Evolutionary conservation across 2,113 vertebrate species (phyloP), one percentile per base, ranked within the genome.

Genomic region (Panurus biarmicus): DNA sequence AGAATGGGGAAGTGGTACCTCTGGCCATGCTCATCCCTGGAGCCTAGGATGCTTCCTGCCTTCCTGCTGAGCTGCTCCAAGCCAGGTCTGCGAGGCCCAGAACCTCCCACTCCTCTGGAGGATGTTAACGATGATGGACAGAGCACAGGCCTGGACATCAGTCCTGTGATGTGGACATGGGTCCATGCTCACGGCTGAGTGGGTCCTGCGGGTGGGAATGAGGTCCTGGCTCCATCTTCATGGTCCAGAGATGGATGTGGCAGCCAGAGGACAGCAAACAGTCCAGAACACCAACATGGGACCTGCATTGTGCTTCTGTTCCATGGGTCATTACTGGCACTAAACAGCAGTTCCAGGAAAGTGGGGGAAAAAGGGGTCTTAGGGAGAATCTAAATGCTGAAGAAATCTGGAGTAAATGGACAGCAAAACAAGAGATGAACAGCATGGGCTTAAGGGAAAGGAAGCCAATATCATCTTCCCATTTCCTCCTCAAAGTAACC

Each of bases 321-420:
- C 18, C 31, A 19, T 4, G 0, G 1, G 17, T 56, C 36, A 29
- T 50, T 3, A 1, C 15, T 8, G 51, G 48, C 12, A 38, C 18
- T 10, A 36, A 57, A 71, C 10, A 77, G 42, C 53, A 76, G 18
- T 18, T 45, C 25, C 35, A 58, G 47, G 10, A 66, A 79, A 90
- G 58, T 2, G 13, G 8, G 8, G 4, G 1, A 0, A 3, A 9
- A 44, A 26, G 13, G 2, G 18, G 12, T 42, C 19, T 56, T 23
- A 6, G 2, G 33, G 11, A 74, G 9, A 77, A 58, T 33, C 12
- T 83, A 45, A 74, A 51, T 12, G 15, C 11, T 80, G 78, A 36
- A 64, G 28, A 67, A 24, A 53, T 36, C 48, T 31, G 38, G 11
- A 22, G 19, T 47, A 87, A 84, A 65, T 2, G 3, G 11, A 47